Evolutionary conservation across 1,140 invertebrate genomes (phyloP), one percentile per base, ranked within the genome.

Genomic region (Trichomalopsis sarcophagae): DNA sequence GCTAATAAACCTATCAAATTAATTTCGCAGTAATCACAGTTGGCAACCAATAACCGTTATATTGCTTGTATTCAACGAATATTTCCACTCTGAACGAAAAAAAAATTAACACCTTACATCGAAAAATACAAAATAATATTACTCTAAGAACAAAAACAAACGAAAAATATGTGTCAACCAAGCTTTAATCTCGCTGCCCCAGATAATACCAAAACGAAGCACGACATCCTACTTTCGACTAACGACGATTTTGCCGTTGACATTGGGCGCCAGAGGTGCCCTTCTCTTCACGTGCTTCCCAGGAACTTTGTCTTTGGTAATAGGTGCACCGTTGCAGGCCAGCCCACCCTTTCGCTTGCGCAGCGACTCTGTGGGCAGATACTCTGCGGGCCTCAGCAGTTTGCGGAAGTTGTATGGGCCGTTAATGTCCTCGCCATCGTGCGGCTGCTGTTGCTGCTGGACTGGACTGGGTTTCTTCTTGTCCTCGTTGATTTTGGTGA

Each of bases 381-480:
- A 94, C 80, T 95, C 93, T 1, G 96, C 96, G 14, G 95, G 95
- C 80, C 95, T 92, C 10, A 97, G 89, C 10, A 96, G 89, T 88
- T 96, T 95, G 74, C 96, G 93, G 88, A 96, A 97, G 88, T 96
- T 95, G 88, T 96, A 96, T 0, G 96, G 95, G 2, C 96, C 96
- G 27, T 94, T 93, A 5, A 94, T 93, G 73, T 95, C 95, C 55
- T 95, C 94, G 11, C 93, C 91, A 55, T 94, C 94, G 14, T 90
- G 47, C 21, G 90, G 73, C 7, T 73, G 66, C 40, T 71, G 33
- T 36, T 36, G 74, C 17, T 73, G 40, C 9, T n/a, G 33, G 0
- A 66, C 21, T 4, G 27, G 11, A 17, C 6, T 88, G 0, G 86
- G 87, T 68, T 90, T 89, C 75, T 86, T 78, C 69, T 85, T 89